Evolutionary conservation across 2,888 invertebrate genomes (phyloP).

Genomic region (Elysia crispata): DNA sequence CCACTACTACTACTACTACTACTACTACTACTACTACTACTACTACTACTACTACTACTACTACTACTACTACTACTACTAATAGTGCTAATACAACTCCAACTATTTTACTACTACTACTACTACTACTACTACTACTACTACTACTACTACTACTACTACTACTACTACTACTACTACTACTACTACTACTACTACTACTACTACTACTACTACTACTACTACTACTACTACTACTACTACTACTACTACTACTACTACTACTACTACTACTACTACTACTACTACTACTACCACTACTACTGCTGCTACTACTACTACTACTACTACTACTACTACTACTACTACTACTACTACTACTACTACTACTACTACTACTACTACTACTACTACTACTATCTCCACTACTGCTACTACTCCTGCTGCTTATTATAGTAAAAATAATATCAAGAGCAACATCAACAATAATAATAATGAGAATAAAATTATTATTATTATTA

Average conservation of each 20-base stretch:
- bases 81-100: background rate
- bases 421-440: no score
- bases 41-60: conserved; percentile 5
- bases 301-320: background rate
- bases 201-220: conserved; percentile 23
- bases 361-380: conserved; percentile 27
- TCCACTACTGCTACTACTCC: no score
- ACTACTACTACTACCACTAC: conserved; percentile 1
- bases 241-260: conserved; percentile 24
- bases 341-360: conserved; percentile 25
- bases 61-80: no score
- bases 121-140: conserved; percentile 16
- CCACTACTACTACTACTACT: conserved; percentile 1
- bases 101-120: conserved; percentile 9
- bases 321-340: conserved; percentile 4
- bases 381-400: conserved; percentile 36
- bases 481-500: no score
- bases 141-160: conserved; percentile 1
- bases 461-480: background rate
- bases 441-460: background rate
- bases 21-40: conserved; percentile 3
- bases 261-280: conserved; percentile 10
- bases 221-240: conserved; percentile 21
- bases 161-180: conserved; percentile 29
- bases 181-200: conserved; percentile 29